Percentiles rank a stretch among this genome's conserved stretches.
These are phyloP conservation scores for Mimachlamys varia DNA, from an alignment of 2,888 invertebrate species.

Conservation along the genomic window DNA sequence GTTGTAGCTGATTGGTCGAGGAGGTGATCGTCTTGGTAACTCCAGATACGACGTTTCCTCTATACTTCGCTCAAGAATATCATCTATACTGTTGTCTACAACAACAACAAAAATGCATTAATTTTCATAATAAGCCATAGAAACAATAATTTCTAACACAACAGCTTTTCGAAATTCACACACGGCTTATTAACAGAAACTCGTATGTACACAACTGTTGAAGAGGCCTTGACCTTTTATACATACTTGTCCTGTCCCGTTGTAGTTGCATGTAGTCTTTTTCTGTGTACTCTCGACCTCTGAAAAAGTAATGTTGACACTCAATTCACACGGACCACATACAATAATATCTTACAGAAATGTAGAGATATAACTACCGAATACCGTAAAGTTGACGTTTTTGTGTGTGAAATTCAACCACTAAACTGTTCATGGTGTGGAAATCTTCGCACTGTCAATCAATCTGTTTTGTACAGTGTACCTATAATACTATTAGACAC, in stretches of 20 bases:
- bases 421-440: too few species aligned
- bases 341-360: too few species aligned
- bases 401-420: too few species aligned
- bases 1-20: slow-evolving; percentile 47
- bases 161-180: not conserved
- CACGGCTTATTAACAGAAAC: too few species aligned
- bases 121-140: too few species aligned
- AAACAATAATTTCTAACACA: not conserved
- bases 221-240: not conserved
- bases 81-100: slow-evolving; percentile 5
- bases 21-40: slow-evolving; percentile 59
- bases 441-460: too few species aligned
- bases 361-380: too few species aligned
- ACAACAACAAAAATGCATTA: not conserved
- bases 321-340: too few species aligned
- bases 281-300: slow-evolving; percentile 62
- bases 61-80: slow-evolving; percentile 53
- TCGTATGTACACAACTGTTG: too few species aligned
- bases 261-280: slow-evolving; percentile 42
- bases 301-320: slow-evolving; percentile 43
- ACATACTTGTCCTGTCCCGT: not conserved
- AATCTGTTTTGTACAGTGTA: too few species aligned
- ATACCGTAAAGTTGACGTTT: too few species aligned
- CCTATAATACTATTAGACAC: too few species aligned
- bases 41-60: slow-evolving; percentile 64